Conservation (phyloP, 2,888 invertebrate species). For the Scaptomyza cyrtandrae region DNA sequence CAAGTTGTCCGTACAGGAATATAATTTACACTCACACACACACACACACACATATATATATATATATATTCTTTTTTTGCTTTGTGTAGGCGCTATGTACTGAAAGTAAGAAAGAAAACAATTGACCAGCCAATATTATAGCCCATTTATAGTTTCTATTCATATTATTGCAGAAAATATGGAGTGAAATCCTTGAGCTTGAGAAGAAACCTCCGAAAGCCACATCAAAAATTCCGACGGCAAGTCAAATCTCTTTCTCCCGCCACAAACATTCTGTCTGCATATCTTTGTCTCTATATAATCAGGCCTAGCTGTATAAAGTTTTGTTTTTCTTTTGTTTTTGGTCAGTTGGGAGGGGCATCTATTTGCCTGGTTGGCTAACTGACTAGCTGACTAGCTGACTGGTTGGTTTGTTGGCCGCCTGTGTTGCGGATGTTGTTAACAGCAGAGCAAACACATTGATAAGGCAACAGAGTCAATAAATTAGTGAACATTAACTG, state of each 20-base stretch:
- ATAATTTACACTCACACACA: background rate
- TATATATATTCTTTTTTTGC: background rate
- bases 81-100: background rate
- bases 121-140: too few species aligned
- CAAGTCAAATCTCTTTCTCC: background rate
- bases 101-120: background rate
- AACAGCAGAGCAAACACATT: constrained; percentile 68
- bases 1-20: constrained; percentile 17
- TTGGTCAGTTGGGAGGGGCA: constrained; percentile 6
- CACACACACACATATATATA: too few species aligned
- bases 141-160: too few species aligned
- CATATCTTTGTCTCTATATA: background rate
- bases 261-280: background rate
- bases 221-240: constrained; percentile 4
- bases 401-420: constrained; percentile 4
- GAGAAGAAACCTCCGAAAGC: background rate
- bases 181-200: background rate
- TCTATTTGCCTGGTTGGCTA: constrained; percentile 6
- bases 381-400: background rate
- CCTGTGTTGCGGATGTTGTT: constrained; percentile 64
- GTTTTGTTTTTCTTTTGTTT: background rate
- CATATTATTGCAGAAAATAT: too few species aligned
- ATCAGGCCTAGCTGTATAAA: background rate
- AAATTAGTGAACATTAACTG: constrained; percentile 65
- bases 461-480: constrained; percentile 54